phyloP scores from a whole-genome alignment of 2,113 vertebrate species.

The Myotis davidii region DNA sequence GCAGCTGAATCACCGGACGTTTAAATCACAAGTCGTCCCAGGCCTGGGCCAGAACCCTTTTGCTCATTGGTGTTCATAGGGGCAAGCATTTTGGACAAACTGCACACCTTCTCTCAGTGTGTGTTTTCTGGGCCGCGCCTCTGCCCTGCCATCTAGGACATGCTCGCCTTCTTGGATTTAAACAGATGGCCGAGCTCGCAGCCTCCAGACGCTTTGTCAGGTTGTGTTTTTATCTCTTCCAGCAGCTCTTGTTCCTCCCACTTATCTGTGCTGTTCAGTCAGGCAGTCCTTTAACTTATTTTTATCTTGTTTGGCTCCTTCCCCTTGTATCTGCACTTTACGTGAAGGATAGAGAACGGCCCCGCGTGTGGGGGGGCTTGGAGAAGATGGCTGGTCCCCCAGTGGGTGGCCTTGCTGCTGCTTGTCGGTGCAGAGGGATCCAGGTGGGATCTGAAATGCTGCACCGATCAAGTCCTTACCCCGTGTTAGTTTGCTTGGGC shows the following conservation, averaged over 20 bases:
- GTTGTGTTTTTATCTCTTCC: background rate
- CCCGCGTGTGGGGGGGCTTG: accelerated
- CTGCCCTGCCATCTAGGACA: background rate
- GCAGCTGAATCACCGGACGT: background rate
- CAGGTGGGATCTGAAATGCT: accelerated
- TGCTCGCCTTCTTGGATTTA: background rate
- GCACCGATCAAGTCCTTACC: accelerated
- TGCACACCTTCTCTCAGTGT: background rate
- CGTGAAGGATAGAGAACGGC: background rate
- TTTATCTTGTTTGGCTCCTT: conserved; percentile 42
- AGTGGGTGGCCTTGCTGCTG: accelerated
- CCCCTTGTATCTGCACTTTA: conserved; percentile 5
- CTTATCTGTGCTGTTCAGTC: conserved; percentile 31
- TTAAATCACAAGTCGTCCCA: background rate
- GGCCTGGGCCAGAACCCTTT: accelerated
- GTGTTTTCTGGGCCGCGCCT: background rate
- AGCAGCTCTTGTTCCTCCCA: background rate
- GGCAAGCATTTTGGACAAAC: accelerated
- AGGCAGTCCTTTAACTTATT: background rate
- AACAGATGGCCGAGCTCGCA: background rate
- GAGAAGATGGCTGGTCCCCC: accelerated
- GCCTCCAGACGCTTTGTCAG: background rate
- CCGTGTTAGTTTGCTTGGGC: accelerated
- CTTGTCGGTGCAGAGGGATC: background rate
- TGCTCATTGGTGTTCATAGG: no score